These are phyloP conservation scores for Gerris buenoi DNA, from an alignment of 1,140 invertebrate genomes.

Conservation along the genomic window DNA sequence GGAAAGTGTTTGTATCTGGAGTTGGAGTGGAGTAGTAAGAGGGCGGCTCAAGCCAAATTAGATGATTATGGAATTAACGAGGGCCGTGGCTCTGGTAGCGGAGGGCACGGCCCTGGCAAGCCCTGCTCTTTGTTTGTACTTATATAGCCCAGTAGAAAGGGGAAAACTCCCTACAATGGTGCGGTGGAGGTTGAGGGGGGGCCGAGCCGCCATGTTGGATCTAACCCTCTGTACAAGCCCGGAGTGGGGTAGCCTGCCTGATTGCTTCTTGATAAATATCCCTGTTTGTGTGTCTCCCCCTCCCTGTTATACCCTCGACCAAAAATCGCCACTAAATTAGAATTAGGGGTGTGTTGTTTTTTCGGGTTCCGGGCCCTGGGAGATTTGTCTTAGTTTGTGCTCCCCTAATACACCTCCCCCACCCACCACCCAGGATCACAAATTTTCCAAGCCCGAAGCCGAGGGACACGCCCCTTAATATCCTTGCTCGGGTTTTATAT, in stretches of 20 bases:
- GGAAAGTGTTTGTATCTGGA: background rate
- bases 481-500: background rate
- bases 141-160: background rate
- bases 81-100: background rate
- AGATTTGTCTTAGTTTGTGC: background rate
- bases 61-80: background rate
- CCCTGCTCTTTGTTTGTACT: background rate
- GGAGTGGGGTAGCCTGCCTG: background rate
- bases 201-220: background rate
- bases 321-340: background rate
- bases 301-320: background rate
- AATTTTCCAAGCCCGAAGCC: background rate
- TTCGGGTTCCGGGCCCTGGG: background rate
- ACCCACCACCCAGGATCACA: too few relatives aligned
- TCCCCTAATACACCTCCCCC: too few relatives aligned
- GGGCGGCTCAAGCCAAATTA: background rate
- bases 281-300: background rate
- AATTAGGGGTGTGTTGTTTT: background rate
- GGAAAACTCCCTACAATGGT: background rate
- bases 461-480: background rate
- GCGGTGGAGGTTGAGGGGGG: too few relatives aligned
- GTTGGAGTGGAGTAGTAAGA: background rate
- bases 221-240: background rate
- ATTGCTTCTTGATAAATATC: background rate
- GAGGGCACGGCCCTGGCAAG: background rate